Base-by-base conservation (phyloP, 2,113 vertebrate species). In the Gavialis gangeticus region DNA sequence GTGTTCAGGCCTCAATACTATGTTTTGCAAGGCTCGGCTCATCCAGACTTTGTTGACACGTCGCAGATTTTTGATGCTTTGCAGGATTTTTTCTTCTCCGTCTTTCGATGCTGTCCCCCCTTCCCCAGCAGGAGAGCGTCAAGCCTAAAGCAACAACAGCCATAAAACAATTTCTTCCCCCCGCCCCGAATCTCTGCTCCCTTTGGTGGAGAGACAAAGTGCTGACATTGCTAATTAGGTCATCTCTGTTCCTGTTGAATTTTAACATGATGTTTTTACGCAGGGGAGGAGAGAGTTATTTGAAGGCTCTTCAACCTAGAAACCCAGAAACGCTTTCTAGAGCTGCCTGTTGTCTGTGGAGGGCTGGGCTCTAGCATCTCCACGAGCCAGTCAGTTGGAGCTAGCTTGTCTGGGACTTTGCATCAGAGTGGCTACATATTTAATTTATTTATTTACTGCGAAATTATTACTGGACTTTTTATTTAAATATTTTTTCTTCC, bases 231-330 rank as follows among this genome's bases (percentile, higher is more conserved):
- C 87, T 96, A 97, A 97, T 94, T 95, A 93, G 95, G 96, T 93
- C 95, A 96, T 86, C 6, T 84, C 79, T 0, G 90, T 93, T 96
- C 88, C 88, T 0, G 5, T 78, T 87, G 91, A 58, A 34, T 60
- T 91, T 86, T 83, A 91, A 94, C 75, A 76, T 87, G 80, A 24
- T 91, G 82, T 5, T 11, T 83, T 85, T 4, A 0, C 80, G 75
- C 25, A 1, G 59, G 14, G 76, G 63, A 55, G 69, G 5, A 59
- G 5, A 89, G 91, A 95, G 95, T 94, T 95, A 96, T 97, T 89
- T 95, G 96, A 95, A 97, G 90, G 18, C 82, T 96, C 95, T 88
- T 84, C 96, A 96, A 93, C 95, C 94, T 96, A 97, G 94, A 97
- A 97, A 94, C 95, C 93, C 92, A 95, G 96, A 95, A 96, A 97